Evolutionary conservation across 2,797 vertebrate genomes (phyloP).

Genomic region (Enteromius treurensis): DNA sequence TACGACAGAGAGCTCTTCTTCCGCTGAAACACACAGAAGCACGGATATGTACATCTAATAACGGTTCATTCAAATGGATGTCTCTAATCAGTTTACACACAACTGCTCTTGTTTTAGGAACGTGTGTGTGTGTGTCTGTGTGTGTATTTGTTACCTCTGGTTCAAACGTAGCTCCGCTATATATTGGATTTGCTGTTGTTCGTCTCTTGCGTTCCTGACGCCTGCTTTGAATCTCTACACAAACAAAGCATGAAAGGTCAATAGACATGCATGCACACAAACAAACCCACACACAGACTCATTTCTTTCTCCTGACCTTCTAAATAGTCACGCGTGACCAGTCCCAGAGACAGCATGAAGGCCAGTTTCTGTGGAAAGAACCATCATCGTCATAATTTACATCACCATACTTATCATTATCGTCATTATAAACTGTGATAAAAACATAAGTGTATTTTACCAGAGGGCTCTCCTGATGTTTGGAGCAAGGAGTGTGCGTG

Average conservation of each 20-base stretch:
- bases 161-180: constrained; percentile 88
- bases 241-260: constrained; percentile 23
- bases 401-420: constrained; percentile 10
- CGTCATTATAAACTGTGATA: constrained; percentile 9
- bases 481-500: constrained; percentile 78
- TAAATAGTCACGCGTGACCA: constrained; percentile 89
- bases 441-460: constrained; percentile 63
- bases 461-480: constrained; percentile 88
- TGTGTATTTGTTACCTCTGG: constrained; percentile 80
- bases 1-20: constrained; percentile 89
- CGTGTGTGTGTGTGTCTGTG: not conserved
- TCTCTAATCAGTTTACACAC: not conserved
- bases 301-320: constrained; percentile 78
- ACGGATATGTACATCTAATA: not conserved
- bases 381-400: constrained; percentile 13
- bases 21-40: constrained; percentile 72
- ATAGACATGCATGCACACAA: constrained; percentile 12
- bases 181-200: constrained; percentile 89
- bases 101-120: not conserved
- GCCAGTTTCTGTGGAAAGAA: constrained; percentile 85
- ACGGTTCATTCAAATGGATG: not conserved
- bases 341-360: constrained; percentile 89
- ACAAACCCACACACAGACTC: not conserved
- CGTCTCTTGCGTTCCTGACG: constrained; percentile 89
- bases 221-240: constrained; percentile 90